A percentile compares a stretch with the other conserved stretches of the same genome.
phyloP scores from a whole-genome alignment of 64 coral and sea anemone species.

The Stichodactyla helianthus region DNA sequence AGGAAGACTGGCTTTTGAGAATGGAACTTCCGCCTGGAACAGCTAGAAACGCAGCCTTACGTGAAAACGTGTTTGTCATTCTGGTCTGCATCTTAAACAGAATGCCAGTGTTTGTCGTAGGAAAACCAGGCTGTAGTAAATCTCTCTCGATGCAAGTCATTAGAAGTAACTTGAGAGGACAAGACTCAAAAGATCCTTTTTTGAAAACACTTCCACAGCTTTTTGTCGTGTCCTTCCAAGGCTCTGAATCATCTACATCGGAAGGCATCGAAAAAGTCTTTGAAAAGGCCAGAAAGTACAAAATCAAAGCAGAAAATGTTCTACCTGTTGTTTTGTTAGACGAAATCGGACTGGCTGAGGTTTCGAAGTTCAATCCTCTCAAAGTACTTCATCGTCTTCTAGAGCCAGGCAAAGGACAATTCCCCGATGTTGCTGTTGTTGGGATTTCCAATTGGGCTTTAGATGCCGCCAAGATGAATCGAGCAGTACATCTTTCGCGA shows the following conservation, averaged over 20 bases:
- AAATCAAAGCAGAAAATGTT: conserved; percentile 33
- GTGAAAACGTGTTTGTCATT: conserved; percentile 77
- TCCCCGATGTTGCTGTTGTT: conserved; percentile 68
- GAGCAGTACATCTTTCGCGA: conserved; percentile 66
- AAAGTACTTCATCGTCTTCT: conserved; percentile 65
- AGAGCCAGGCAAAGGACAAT: conserved; percentile 38
- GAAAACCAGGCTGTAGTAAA: conserved; percentile 73
- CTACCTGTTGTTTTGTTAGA: conserved; percentile 68
- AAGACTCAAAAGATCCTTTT: conserved; percentile 51
- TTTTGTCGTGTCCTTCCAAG: conserved; percentile 62
- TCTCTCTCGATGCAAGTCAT: conserved; percentile 78
- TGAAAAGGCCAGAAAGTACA: conserved; percentile 72
- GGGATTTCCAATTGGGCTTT: conserved; percentile 78
- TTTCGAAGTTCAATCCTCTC: conserved; percentile 64
- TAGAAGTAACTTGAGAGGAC: conserved; percentile 56
- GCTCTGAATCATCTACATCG: conserved; percentile 72
- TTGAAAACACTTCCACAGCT: conserved; percentile 62
- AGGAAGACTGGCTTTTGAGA: conserved; percentile 61
- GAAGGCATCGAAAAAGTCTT: conserved; percentile 72
- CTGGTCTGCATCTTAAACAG: conserved; percentile 62
- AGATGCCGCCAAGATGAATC: conserved; percentile 77
- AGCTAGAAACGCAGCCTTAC: conserved; percentile 66
- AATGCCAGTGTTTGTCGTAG: conserved; percentile 73
- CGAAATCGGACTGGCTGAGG: conserved; percentile 69
- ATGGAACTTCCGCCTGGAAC: conserved; percentile 69